These are phyloP conservation scores for Latrodectus hesperus DNA, from an alignment of 2,888 invertebrate genomes.

Conservation along the genomic window DNA sequence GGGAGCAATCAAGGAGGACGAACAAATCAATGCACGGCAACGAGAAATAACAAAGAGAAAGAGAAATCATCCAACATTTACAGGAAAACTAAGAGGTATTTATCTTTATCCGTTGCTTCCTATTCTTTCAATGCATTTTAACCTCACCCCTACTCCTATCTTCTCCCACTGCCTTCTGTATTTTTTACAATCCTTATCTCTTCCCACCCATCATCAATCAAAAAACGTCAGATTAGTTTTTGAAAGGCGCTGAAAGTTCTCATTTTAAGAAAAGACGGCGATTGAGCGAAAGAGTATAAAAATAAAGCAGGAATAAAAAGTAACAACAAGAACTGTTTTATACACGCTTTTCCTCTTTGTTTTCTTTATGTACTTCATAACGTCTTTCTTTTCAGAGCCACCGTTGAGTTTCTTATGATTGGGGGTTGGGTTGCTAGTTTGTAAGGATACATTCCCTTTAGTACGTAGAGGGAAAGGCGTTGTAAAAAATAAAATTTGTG, in stretches of 20 bases:
- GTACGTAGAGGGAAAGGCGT: no score
- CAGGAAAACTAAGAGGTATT: slow-evolving; percentile 60
- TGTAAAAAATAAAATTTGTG: neutral
- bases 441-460: slow-evolving; percentile 24
- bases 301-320: slow-evolving; percentile 21
- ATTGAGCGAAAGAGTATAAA: slow-evolving; percentile 1
- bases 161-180: no score
- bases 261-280: slow-evolving; percentile 20
- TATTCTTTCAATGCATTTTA: slow-evolving; percentile 7
- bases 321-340: slow-evolving; percentile 42
- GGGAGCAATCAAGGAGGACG: slow-evolving; percentile 46
- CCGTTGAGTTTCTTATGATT: slow-evolving; percentile 1
- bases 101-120: slow-evolving; percentile 50
- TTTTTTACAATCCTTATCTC: slow-evolving; percentile 13
- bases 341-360: slow-evolving; percentile 26
- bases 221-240: slow-evolving; percentile 59
- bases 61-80: slow-evolving; percentile 18
- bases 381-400: neutral
- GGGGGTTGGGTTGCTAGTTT: neutral
- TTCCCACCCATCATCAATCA: slow-evolving; percentile 45
- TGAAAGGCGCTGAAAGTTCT: slow-evolving; percentile 49
- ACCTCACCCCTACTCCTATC: neutral
- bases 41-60: neutral
- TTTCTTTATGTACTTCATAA: neutral
- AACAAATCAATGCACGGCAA: slow-evolving; percentile 35